Percentiles rank a stretch among this genome's conserved stretches.
Conservation (phyloP, 2,797 vertebrate species). For the Hippocampus kuda region DNA sequence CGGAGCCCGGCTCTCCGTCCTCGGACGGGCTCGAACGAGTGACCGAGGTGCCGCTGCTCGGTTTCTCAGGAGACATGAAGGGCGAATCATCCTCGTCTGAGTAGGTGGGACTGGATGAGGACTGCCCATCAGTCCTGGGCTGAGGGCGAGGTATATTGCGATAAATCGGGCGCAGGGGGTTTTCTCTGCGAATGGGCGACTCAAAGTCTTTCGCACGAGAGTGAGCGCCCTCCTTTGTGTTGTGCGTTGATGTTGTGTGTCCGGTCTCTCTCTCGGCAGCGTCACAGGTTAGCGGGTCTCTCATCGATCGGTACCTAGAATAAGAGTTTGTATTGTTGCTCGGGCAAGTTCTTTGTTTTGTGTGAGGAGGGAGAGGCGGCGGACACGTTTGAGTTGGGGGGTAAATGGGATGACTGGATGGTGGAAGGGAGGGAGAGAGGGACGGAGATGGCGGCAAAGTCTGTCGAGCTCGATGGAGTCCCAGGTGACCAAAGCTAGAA, state of each 20-base stretch:
- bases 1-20: slow-evolving; percentile 59
- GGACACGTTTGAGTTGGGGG: slow-evolving; percentile 63
- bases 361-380: slow-evolving; percentile 70
- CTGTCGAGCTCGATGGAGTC: slow-evolving; percentile 70
- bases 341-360: slow-evolving; percentile 63
- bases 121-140: slow-evolving; percentile 58
- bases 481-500: slow-evolving; percentile 73
- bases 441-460: slow-evolving; percentile 67
- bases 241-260: slow-evolving; percentile 46
- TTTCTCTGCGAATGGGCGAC: slow-evolving; percentile 58
- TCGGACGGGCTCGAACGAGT: slow-evolving; percentile 63
- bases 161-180: slow-evolving; percentile 63
- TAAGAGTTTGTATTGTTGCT: slow-evolving; percentile 56
- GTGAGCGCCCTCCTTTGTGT: slow-evolving; percentile 50
- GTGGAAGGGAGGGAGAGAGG: slow-evolving; percentile 68
- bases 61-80: slow-evolving; percentile 66
- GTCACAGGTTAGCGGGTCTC: slow-evolving; percentile 70
- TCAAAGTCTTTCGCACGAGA: slow-evolving; percentile 58
- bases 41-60: slow-evolving; percentile 44
- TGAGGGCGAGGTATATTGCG: slow-evolving; percentile 59
- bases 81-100: slow-evolving; percentile 72
- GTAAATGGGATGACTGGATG: slow-evolving; percentile 65
- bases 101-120: slow-evolving; percentile 70
- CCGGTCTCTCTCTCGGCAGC: slow-evolving; percentile 47
- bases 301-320: slow-evolving; percentile 53